A percentile compares a stretch with the other conserved stretches of the same genome.
Evolutionary conservation across 2,797 vertebrate species (phyloP).

Genomic region (Nyctibius grandis): DNA sequence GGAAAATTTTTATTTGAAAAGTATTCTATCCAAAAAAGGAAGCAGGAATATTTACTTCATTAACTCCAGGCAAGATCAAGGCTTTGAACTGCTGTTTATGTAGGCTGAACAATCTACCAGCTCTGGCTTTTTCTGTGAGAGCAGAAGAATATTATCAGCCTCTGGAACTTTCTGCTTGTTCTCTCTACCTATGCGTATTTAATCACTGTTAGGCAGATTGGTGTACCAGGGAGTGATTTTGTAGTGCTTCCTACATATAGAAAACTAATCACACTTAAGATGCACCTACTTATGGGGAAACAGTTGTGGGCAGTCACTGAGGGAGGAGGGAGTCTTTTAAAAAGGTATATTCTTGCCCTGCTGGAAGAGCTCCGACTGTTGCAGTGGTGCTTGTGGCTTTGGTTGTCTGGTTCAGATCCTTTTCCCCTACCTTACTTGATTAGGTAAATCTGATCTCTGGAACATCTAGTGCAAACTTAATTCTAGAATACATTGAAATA

Average conservation of each 20-base stretch:
- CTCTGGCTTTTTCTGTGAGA: not conserved
- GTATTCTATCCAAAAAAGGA: not conserved
- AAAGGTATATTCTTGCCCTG: not conserved
- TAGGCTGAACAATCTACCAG: not conserved
- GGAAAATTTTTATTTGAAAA: not conserved
- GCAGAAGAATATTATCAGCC: not conserved
- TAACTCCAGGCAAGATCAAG: not conserved
- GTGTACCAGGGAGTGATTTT: not conserved
- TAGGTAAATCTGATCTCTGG: not conserved
- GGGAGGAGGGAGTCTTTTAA: not conserved
- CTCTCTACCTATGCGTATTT: not conserved
- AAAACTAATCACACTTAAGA: not conserved
- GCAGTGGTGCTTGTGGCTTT: not conserved
- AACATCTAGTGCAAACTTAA: not conserved
- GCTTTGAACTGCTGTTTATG: not conserved
- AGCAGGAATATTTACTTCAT: not conserved
- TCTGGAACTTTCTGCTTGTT: not conserved
- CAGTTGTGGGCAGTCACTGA: not conserved
- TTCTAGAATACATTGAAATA: not conserved
- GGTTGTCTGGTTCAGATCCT: not conserved
- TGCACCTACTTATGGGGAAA: not conserved
- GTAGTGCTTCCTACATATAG: not conserved
- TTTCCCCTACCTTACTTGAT: not conserved
- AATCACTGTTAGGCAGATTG: not conserved
- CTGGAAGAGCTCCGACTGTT: not conserved